Evolutionary conservation across 2,888 invertebrate species (phyloP), one percentile per base, ranked within the genome.

Genomic region (Schizotus pectinicornis): DNA sequence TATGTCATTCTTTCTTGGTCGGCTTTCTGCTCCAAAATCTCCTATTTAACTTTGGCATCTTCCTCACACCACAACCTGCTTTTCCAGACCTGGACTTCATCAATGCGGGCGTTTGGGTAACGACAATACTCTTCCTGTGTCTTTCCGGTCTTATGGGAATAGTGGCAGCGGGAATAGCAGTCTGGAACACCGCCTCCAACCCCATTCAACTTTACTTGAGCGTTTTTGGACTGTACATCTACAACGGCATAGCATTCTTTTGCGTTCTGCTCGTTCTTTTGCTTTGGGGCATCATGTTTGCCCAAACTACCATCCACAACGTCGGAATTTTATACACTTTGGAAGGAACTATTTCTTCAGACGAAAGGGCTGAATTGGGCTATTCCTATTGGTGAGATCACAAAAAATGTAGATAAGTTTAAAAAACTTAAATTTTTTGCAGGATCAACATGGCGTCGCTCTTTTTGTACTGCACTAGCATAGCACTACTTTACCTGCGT

Each of bases 181-280:
- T 85, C 7, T 81, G 85, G 71, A 88, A 88, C 73, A 81, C 85
- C 1, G 81, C 82, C 35, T 81, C 81, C 7, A 85, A 83, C 69
- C 88, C 88, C 1, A 80, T 85, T 3, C 83, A 86, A 74, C 80
- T 82, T 1, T 81, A 82, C 58, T 82, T 84, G 13, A 86, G 84
- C 42, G 80, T 85, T 38, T 79, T 81, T 55, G 87, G 87, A 1
- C 77, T 88, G 7, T 87, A 84, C 68, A 71, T 86, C 8, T 88
- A 86, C 83, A 87, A 87, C 71, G 79, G 77, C 3, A 67, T 84
- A 30, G 84, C 85, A 14, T 69, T 73, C 12, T 65, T 64, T 38
- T 67, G 61, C 32, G 65, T 71, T 9, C 48, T 79, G 3, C 12
- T 81, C 12, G 61, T 75, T 1, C 55, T 81, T 45, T 64, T 76